Evolutionary conservation across 2,797 vertebrate species (phyloP).

Genomic region (Acipenser ruthenus): DNA sequence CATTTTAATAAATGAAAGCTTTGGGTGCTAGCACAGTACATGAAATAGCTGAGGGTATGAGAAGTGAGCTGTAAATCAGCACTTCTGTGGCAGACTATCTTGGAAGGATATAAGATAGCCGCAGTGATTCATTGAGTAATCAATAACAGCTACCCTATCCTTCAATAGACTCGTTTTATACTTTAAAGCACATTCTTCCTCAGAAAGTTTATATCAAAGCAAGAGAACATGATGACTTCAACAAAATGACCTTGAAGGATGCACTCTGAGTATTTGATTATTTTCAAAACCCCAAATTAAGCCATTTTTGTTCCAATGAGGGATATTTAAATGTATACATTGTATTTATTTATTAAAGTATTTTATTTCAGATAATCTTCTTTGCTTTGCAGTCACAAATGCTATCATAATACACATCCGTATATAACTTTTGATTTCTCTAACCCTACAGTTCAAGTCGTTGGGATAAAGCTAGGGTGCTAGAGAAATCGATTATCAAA

Average conservation of each 20-base stretch:
- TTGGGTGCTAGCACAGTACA: not conserved
- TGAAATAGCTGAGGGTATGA: constrained; percentile 3
- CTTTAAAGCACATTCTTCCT: constrained; percentile 1
- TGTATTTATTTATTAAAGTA: constrained; percentile 2
- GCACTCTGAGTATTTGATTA: not conserved
- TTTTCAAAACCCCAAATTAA: not conserved
- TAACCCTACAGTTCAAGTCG: no score
- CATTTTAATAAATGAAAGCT: constrained; percentile 8
- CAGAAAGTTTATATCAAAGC: constrained; percentile 10
- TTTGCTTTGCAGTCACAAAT: no score
- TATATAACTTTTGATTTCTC: no score
- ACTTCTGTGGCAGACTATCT: not conserved
- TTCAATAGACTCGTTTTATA: not conserved
- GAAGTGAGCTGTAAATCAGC: not conserved
- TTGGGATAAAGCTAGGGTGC: no score
- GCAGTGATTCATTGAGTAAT: constrained; percentile 12
- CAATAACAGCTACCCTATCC: constrained; percentile 7
- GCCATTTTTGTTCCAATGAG: not conserved
- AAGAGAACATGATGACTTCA: constrained; percentile 9
- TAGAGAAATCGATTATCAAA: no score
- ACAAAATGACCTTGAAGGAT: constrained; percentile 6
- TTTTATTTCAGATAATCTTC: no score
- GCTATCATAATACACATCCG: no score
- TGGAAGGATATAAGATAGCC: not conserved
- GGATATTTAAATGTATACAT: not conserved